Conservation (phyloP, 2,888 invertebrate species). For the Marronus borbonicus region DNA sequence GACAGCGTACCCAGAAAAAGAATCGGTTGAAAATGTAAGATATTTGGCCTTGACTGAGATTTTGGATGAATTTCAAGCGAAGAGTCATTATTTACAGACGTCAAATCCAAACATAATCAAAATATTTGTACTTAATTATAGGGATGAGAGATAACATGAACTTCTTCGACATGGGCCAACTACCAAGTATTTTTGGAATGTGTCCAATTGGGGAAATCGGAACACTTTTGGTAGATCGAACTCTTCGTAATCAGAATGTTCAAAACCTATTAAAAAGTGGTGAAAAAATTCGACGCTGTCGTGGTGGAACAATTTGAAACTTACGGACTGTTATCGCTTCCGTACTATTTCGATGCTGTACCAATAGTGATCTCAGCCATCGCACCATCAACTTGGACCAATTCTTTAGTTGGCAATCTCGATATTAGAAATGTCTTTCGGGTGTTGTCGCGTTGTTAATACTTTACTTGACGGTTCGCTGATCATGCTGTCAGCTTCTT, state of each 20-base stretch:
- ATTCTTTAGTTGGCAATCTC: constrained; percentile 69
- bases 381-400: constrained; percentile 68
- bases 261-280: constrained; percentile 56
- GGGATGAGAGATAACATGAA: not conserved
- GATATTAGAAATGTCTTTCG: too few species aligned
- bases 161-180: not conserved
- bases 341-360: constrained; percentile 60
- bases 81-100: not conserved
- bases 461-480: too few species aligned
- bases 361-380: constrained; percentile 17
- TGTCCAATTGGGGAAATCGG: constrained; percentile 21
- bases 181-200: constrained; percentile 3
- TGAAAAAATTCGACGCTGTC: constrained; percentile 63
- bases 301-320: constrained; percentile 69
- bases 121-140: not conserved
- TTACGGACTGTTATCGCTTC: constrained; percentile 68
- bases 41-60: constrained; percentile 62
- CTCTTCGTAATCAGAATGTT: constrained; percentile 50
- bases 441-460: too few species aligned
- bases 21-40: constrained; percentile 67
- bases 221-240: constrained; percentile 29
- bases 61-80: constrained; percentile 52
- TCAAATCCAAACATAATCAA: too few species aligned
- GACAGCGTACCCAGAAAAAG: constrained; percentile 61
- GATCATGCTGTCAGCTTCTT: too few species aligned